phyloP scores from a whole-genome alignment of 2,113 vertebrate species.

The Tauraco erythrolophus region DNA sequence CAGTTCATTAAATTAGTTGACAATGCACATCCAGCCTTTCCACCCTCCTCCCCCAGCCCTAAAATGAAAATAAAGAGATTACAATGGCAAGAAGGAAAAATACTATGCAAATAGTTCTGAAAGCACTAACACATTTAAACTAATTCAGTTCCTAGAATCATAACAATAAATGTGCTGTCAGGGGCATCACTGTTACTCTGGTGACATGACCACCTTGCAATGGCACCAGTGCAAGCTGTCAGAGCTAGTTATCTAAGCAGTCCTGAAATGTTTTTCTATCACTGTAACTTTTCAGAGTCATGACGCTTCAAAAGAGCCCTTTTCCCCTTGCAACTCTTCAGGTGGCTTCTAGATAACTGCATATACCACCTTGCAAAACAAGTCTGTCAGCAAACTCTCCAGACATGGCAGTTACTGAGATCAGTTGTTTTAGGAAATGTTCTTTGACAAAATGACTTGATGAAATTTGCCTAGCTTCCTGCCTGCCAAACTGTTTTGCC shows the following conservation, averaged over 20 bases:
- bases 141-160: not conserved
- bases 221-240: not conserved
- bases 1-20: slow-evolving; percentile 58
- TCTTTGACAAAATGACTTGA: not conserved
- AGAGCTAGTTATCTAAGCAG: not conserved
- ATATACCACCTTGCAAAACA: not conserved
- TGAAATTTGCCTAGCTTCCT: not conserved
- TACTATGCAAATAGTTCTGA: slow-evolving; percentile 25
- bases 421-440: not conserved
- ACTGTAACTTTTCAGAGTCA: slow-evolving; percentile 17
- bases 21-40: slow-evolving; percentile 15
- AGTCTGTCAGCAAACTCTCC: not conserved
- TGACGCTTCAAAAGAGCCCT: not conserved
- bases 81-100: slow-evolving; percentile 1
- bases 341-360: not conserved
- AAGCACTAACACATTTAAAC: slow-evolving; percentile 23
- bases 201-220: not conserved
- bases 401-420: not conserved
- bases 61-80: slow-evolving; percentile 50
- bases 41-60: not conserved
- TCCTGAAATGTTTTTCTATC: not conserved
- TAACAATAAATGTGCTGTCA: slow-evolving; percentile 26
- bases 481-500: not conserved
- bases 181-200: not conserved
- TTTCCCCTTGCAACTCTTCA: not conserved